Percentiles rank a stretch among this genome's conserved stretches.
phyloP scores from a whole-genome alignment of 2,797 vertebrate genomes.

The Scyliorhinus canicula region DNA sequence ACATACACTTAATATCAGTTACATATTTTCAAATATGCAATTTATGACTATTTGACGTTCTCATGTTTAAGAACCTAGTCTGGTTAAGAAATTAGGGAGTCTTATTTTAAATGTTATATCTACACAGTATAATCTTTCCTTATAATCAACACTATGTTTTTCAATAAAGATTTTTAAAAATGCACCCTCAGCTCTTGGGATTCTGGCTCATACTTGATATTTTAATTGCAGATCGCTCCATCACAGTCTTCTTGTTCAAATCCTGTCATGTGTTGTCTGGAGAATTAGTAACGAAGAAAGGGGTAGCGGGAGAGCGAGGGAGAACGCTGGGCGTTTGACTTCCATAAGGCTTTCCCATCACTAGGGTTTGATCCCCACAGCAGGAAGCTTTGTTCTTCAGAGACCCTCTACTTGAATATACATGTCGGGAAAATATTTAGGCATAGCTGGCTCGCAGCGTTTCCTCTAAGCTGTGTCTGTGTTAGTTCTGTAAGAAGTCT shows the following conservation, averaged over 20 bases:
- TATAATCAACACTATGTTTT: not conserved
- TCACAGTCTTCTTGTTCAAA: constrained; percentile 25
- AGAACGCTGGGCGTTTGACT: constrained; percentile 44
- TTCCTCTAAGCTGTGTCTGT: constrained; percentile 31
- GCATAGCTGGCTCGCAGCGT: constrained; percentile 42
- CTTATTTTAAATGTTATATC: constrained; percentile 14
- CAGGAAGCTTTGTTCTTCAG: constrained; percentile 37
- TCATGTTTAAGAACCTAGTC: not conserved
- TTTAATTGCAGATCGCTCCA: not conserved
- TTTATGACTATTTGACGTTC: not conserved
- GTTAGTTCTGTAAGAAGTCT: constrained; percentile 22
- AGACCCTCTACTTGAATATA: constrained; percentile 40
- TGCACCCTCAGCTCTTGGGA: not conserved
- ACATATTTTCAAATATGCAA: not conserved
- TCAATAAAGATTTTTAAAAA: constrained; percentile 11
- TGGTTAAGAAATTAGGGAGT: not conserved
- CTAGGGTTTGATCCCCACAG: constrained; percentile 41
- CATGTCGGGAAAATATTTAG: constrained; percentile 41
- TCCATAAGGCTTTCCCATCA: constrained; percentile 41
- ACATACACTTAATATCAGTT: not conserved
- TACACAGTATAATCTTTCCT: not conserved
- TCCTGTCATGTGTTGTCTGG: constrained; percentile 15
- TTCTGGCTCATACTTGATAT: not conserved
- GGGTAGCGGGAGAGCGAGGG: constrained; percentile 45
- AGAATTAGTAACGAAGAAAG: constrained; percentile 33